Base-by-base conservation (phyloP, 2,797 vertebrate genomes). In the Serranus cabrilla region DNA sequence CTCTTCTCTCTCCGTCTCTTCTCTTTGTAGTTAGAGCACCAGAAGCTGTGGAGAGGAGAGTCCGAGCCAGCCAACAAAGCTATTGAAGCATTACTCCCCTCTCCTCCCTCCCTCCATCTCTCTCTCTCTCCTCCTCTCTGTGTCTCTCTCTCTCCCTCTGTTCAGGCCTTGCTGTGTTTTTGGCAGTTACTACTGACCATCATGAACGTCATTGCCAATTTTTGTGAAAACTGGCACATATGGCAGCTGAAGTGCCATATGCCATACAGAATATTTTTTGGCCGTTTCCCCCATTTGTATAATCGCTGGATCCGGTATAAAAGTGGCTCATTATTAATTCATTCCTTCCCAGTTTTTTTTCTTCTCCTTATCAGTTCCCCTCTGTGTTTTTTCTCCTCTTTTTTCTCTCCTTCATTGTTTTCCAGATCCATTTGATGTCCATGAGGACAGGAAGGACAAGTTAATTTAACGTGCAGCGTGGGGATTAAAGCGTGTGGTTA, bases 171-270 rank as follows among this genome's bases (percentile, higher is more conserved):
- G 86, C 94, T 97, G 97, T 97, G 97, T 97, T 99, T 98, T 98
- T 97, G 97, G 97, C 97, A 98, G 97, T 98, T 96, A 95, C 96
- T 95, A 96, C 96, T 97, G 96, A 97, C 97, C 97, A 96, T 97
- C 96, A 95, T 96, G 94, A 87, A 96, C 95, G 92, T 96, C 95
- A 93, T 95, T 97, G 97, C 97, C 97, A 99, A 96, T 97, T 98
- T 97, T 95, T 95, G 97, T 98, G 97, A 98, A 98, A 97, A 98
- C 96, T 96, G 96, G 96, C 97, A 95, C 97, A 99, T 99, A 99
- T 98, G 97, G 97, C 97, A 97, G 96, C 96, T 97, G 96, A 97
- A 98, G 97, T 96, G 97, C 98, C 97, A 99, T 99, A 99, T 99
- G 98, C 97, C 97, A 85, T 96, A 94, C 96, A 96, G 96, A 97